Evolutionary conservation across 2,888 invertebrate genomes (phyloP).

Genomic region (Phorcus lineatus): DNA sequence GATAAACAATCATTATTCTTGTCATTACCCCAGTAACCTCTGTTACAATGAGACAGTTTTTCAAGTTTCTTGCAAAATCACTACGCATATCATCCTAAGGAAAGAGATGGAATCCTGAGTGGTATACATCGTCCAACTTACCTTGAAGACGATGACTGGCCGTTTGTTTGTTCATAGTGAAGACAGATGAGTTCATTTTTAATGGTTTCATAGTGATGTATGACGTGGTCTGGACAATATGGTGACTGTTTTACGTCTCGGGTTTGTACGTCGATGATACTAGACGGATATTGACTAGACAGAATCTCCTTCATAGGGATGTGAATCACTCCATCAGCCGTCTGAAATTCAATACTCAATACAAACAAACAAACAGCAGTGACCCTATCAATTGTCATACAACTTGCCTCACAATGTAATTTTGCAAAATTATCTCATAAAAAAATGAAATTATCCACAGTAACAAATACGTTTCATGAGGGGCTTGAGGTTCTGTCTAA

Average conservation of each 20-base stretch:
- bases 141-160: conserved; percentile 48
- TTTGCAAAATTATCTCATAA: too few species aligned
- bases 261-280: conserved; percentile 65
- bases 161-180: conserved; percentile 55
- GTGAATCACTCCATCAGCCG: conserved; percentile 40
- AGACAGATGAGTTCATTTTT: conserved; percentile 65
- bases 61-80: too few species aligned
- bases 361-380: too few species aligned
- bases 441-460: too few species aligned
- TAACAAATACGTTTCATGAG: too few species aligned
- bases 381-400: too few species aligned
- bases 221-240: conserved; percentile 53
- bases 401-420: too few species aligned
- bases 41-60: background rate
- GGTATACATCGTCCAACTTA: conserved; percentile 33
- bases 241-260: conserved; percentile 65
- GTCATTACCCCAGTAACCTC: background rate
- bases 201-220: conserved; percentile 55
- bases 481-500: too few species aligned
- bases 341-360: too few species aligned
- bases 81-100: too few species aligned
- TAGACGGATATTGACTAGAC: conserved; percentile 65
- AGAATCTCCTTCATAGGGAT: conserved; percentile 58
- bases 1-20: background rate
- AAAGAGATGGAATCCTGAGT: too few species aligned